Conservation (phyloP, 1,140 invertebrate genomes). For the Drosophila arawakana region DNA sequence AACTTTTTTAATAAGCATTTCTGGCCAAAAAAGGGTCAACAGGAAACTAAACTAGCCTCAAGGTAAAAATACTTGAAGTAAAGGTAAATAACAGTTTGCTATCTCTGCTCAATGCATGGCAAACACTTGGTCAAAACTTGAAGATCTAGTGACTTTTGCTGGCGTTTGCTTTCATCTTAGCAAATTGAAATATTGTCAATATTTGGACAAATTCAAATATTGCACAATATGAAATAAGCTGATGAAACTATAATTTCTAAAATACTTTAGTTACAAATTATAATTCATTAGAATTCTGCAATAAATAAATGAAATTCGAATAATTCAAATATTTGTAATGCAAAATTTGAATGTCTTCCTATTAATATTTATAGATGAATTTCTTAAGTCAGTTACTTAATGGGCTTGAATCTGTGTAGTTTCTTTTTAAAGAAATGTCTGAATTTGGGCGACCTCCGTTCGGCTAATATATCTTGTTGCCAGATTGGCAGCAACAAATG, state of each 20-base stretch:
- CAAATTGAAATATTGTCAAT: constrained; percentile 12
- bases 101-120: constrained; percentile 23
- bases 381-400: not conserved
- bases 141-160: constrained; percentile 1
- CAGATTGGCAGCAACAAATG: constrained; percentile 55
- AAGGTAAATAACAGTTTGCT: constrained; percentile 23
- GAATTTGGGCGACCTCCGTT: constrained; percentile 36
- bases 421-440: not conserved
- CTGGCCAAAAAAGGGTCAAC: constrained; percentile 2
- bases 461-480: constrained; percentile 60
- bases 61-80: constrained; percentile 19
- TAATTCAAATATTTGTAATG: not conserved
- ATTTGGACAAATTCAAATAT: constrained; percentile 1
- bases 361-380: not conserved
- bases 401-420: not conserved
- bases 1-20: constrained; percentile 15
- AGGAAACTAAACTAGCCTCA: constrained; percentile 4
- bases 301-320: not conserved
- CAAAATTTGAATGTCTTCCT: not conserved
- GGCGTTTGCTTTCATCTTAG: not conserved
- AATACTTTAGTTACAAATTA: too few species aligned
- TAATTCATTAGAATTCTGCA: too few species aligned
- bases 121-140: constrained; percentile 23
- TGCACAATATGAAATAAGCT: not conserved
- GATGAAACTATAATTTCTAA: too few species aligned